Evolutionary conservation across 2,888 invertebrate species (phyloP), one percentile per base, ranked within the genome.

Genomic region (Philereme transversata): DNA sequence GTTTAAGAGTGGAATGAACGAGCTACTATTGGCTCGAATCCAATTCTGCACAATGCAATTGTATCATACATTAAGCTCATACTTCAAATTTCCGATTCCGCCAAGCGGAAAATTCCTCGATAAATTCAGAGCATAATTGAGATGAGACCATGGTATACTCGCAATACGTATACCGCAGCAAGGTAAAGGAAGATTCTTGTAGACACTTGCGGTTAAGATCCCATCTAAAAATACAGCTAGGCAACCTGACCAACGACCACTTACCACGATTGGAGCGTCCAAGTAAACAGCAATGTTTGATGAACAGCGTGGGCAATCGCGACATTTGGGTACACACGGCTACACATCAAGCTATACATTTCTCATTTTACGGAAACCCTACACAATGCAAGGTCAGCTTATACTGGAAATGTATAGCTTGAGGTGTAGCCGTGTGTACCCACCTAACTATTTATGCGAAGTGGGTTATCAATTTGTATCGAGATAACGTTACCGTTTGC

Each of bases 251-350:
- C 76, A 22, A 22, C 73, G 77, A 69, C 76, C 82, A 83, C 79
- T 84, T 76, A 76, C 64, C 68, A 49, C 64, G 73, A 80, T 83
- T 79, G 78, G 67, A 60, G 69, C 68, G 62, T 62, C 46, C 40
- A 60, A 38, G 68, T 69, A 76, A 75, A 75, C 72, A 71, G 65
- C 65, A 68, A 72, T 75, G 71, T 76, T 79, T 77, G 75, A 65
- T 77, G 75, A 65, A 74, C 64, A 60, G 58, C 52, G 47, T 33
- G 58, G 52, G 56, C 65, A 67, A 76, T 71, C 70, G 65, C 57
- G 46, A 63, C 66, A 69, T 68, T 64, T 43, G 51, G 59, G 60
- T 34, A 11, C 51, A n/a, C n/a, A n/a, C n/a, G n/a, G n/a, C n/a
- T n/a, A n/a, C n/a, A n/a, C n/a, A n/a, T n/a, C n/a, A n/a, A n/a